Base-by-base conservation (phyloP, 2,888 invertebrate genomes). In the Ectropis crepuscularia region DNA sequence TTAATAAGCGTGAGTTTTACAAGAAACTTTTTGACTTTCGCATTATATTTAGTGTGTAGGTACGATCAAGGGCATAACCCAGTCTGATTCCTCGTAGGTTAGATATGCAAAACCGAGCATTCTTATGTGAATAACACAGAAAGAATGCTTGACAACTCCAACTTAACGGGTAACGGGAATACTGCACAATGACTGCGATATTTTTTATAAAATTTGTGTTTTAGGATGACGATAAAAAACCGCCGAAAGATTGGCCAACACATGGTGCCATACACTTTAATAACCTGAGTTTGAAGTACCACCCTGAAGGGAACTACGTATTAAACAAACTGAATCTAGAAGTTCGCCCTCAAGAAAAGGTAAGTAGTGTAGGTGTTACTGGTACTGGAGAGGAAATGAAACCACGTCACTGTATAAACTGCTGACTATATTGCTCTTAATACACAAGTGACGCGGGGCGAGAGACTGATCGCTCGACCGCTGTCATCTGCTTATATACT, bases 341-440 rank as follows among this genome's bases (percentile, higher is more conserved):
- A 11, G 88, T 95, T 43, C 75, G 78, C 49, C 88, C 94, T 0
- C 86, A 85, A 69, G 94, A 95, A 79, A 95, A 95, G 85, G 91
- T 89, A 53, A 36, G n/a, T 10, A 4, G n/a, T n/a, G n/a, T n/a
- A n/a, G n/a, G n/a, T n/a, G n/a, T n/a, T n/a, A n/a, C n/a, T n/a
- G n/a, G n/a, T n/a, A n/a, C n/a, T n/a, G n/a, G n/a, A n/a, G n/a
- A n/a, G n/a, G n/a, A n/a, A n/a, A n/a, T n/a, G n/a, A n/a, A n/a
- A n/a, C n/a, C n/a, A n/a, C n/a, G n/a, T n/a, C n/a, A n/a, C n/a
- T n/a, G n/a, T n/a, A n/a, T n/a, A n/a, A n/a, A n/a, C n/a, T n/a
- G n/a, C n/a, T n/a, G n/a, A n/a, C n/a, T n/a, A n/a, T n/a, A n/a
- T n/a, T n/a, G n/a, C n/a, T n/a, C n/a, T n/a, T n/a, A n/a, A n/a